Conservation (phyloP, 2,113 vertebrate genomes). For the Lepus timidus region DNA sequence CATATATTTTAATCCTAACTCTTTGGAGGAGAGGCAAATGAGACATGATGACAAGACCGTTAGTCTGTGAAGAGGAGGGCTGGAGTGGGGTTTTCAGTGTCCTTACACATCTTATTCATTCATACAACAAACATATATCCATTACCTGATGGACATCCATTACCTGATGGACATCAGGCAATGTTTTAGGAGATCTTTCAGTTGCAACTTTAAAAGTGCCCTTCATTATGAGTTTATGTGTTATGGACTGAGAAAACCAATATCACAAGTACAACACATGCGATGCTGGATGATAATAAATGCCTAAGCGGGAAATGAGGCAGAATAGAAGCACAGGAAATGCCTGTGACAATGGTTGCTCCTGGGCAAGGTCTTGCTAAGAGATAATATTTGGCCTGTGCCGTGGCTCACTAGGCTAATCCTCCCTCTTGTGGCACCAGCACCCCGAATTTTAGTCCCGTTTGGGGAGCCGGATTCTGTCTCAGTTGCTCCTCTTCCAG, state of each 20-base stretch:
- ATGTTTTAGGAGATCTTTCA: background rate
- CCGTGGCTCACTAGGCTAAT: no score
- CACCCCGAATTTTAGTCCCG: no score
- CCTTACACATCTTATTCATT: background rate
- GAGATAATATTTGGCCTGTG: no score
- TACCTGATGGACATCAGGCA: background rate
- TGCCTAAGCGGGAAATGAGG: background rate
- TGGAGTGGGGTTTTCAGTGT: background rate
- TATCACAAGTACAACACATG: background rate
- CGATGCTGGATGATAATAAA: background rate
- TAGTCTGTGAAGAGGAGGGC: background rate
- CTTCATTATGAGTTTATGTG: background rate
- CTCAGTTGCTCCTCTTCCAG: no score
- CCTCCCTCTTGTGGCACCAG: no score
- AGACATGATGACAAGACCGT: background rate
- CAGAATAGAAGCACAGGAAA: background rate
- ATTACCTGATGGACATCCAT: background rate
- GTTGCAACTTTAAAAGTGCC: background rate
- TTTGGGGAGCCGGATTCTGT: no score
- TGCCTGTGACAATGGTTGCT: no score
- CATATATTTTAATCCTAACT: background rate
- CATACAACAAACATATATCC: background rate
- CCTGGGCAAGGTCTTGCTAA: background rate
- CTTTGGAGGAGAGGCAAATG: background rate
- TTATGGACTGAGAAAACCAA: background rate